Evolutionary conservation across 2,888 invertebrate species (phyloP), one percentile per base, ranked within the genome.

Genomic region (Dasypolia templi): DNA sequence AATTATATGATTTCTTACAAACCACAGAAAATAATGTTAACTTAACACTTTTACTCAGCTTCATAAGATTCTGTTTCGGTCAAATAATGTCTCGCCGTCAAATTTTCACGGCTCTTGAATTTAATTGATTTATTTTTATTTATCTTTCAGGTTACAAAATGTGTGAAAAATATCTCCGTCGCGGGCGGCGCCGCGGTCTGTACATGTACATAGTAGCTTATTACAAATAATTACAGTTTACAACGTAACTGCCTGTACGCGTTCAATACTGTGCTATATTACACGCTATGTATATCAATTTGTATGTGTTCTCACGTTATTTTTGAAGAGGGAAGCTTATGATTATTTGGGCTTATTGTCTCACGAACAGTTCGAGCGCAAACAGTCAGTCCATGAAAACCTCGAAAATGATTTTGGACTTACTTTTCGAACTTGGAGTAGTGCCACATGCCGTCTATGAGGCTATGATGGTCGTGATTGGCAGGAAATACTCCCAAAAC

Each of bases 101-200:
- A n/a, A n/a, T n/a, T n/a, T n/a, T n/a, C n/a, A 56, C 5, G 2
- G 3, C 19, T 32, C 58, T 22, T 14, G 32, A 35, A 22, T 35
- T 62, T 12, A 3, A 26, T 44, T 12, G 0, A 35, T 35, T 59
- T 46, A 46, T n/a, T 17, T 46, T 26, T 22, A 29, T 63, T 66
- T 70, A 51, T 17, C 1, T 78, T 85, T 7, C 84, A 86, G 84
- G 59, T 77, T 63, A 65, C 29, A 72, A 59, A 59, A 63, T 70
- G 70, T 76, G 74, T 72, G 73, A 72, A 75, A 69, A 63, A 11
- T 68, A 64, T 76, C 49, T 26, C 46, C 79, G 86, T 87, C 88
- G 88, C 89, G 67, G 88, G 88, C 89, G 87, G 86, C 88, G 79
- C 66, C 77, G 68, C 68, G 56, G 42, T 82, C 63, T 83, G 83